A percentile compares a stretch with the other conserved stretches of the same genome.
These are phyloP conservation scores for Yponomeuta cagnagella DNA, from an alignment of 2,888 invertebrate species.

Conservation along the genomic window DNA sequence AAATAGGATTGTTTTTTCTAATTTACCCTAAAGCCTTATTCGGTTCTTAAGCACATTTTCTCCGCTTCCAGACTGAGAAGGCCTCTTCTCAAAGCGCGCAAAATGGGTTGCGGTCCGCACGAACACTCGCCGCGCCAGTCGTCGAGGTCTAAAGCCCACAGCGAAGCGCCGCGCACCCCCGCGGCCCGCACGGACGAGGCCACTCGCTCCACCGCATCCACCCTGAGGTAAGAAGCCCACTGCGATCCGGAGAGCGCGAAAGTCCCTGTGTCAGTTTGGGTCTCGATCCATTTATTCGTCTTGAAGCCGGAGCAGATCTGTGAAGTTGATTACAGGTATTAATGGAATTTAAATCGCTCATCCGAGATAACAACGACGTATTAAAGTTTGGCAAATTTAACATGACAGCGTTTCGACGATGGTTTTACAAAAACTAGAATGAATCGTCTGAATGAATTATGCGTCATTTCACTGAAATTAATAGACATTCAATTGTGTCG, in stretches of 20 bases:
- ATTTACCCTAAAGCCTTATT: background rate
- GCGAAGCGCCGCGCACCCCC: slow-evolving; percentile 82
- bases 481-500: no score
- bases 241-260: slow-evolving; percentile 82
- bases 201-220: slow-evolving; percentile 78
- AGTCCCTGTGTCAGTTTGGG: slow-evolving; percentile 80
- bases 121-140: slow-evolving; percentile 83
- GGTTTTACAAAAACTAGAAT: no score
- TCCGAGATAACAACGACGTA: no score
- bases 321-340: background rate
- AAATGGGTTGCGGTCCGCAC: slow-evolving; percentile 80
- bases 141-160: slow-evolving; percentile 87
- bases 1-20: no score
- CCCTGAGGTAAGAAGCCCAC: slow-evolving; percentile 88
- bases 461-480: no score
- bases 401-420: no score
- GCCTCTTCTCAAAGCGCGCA: slow-evolving; percentile 75
- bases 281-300: slow-evolving; percentile 72
- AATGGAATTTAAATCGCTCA: background rate
- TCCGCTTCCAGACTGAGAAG: slow-evolving; percentile 40
- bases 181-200: slow-evolving; percentile 74
- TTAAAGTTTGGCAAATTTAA: no score
- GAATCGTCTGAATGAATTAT: no score
- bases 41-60: slow-evolving; percentile 4
- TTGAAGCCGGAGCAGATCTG: slow-evolving; percentile 78